Base-by-base conservation (phyloP, 2,113 vertebrate species). In the Nothoprocta pentlandii region DNA sequence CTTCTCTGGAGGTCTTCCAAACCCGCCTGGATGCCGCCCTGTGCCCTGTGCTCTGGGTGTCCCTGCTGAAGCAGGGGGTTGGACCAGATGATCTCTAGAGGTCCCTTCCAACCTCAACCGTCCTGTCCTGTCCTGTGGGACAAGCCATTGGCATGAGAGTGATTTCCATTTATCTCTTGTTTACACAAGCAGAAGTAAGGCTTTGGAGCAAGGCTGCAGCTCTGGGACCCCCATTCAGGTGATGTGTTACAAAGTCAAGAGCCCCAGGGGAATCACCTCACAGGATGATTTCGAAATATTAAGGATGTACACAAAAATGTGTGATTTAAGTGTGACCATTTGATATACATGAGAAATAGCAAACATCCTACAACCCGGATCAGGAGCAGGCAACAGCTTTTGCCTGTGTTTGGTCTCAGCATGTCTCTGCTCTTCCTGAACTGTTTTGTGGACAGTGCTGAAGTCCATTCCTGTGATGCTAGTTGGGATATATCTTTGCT, bases 341-440 rank as follows among this genome's bases (percentile, higher is more conserved):
- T 53, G 5, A 16, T 53, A 19, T 23, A n/a, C 5, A 0, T 46
- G 51, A 61, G 23, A 34, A 79, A 61, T 4, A 68, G 25, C 5
- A 28, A 84, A 21, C 0, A 0, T 39, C 21, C 9, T 1, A 0
- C 36, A 36, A 62, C 32, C n/a, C 53, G 36, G n/a, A 41, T 30
- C 9, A 62, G 59, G 78, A 66, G 36, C 30, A 36, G 2, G 2
- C 28, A 41, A 7, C 19, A 32, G 39, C 23, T 67, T 54, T 85
- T 25, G 67, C 16, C 15, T n/a, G 21, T 61, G 16, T 61, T 59
- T 54, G 39, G 47, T 12, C 16, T 34, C 25, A 76, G 16, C 13
- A 16, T 0, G 0, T 22, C 49, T 91, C 58, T 59, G 21, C 19
- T 71, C 19, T 54, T n/a, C 58, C 51, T 2, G 0, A 0, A 0